These are phyloP conservation scores for Pogonocichla stellata DNA, from an alignment of 2,113 vertebrate species.

Conservation along the genomic window DNA sequence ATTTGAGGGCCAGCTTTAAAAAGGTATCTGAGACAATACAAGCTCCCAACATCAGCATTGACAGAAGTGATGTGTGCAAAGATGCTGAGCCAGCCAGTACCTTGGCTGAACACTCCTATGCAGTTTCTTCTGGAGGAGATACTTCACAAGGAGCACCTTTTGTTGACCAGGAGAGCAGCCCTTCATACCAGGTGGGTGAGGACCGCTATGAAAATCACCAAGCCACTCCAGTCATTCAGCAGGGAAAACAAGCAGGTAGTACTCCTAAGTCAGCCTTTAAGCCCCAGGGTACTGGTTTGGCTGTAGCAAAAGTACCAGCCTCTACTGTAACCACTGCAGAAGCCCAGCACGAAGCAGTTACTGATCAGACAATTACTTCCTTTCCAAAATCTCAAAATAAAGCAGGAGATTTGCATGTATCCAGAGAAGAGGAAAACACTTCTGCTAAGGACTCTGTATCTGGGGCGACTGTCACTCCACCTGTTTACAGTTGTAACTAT, in stretches of 20 bases:
- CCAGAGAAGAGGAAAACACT: conserved; percentile 64
- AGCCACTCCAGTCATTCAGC: conserved; percentile 39
- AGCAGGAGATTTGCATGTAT: conserved; percentile 8
- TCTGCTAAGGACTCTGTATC: conserved; percentile 60
- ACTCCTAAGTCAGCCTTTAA: conserved; percentile 50
- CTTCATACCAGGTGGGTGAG: conserved; percentile 17
- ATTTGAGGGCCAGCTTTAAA: conserved; percentile 81
- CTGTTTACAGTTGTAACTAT: conserved; percentile 79
- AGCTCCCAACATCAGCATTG: conserved; percentile 58
- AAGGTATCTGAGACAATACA: conserved; percentile 78
- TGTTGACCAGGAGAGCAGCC: conserved; percentile 17
- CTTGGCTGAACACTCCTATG: conserved; percentile 93
- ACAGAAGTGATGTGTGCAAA: conserved; percentile 63
- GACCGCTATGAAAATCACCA: conserved; percentile 51
- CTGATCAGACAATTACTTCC: conserved; percentile 29
- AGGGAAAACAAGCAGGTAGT: conserved; percentile 39
- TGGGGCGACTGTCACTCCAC: conserved; percentile 63
- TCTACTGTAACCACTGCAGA: conserved; percentile 30
- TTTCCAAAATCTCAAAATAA: conserved; percentile 43
- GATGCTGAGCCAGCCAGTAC: conserved; percentile 84
- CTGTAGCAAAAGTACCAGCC: conserved; percentile 18
- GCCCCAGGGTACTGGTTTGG: conserved; percentile 28
- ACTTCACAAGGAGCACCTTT: conserved; percentile 61
- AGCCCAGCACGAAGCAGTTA: not conserved
- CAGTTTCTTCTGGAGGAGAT: conserved; percentile 80